These are phyloP conservation scores for Galleria mellonella DNA, from an alignment of 1,140 invertebrate genomes.

Conservation along the genomic window DNA sequence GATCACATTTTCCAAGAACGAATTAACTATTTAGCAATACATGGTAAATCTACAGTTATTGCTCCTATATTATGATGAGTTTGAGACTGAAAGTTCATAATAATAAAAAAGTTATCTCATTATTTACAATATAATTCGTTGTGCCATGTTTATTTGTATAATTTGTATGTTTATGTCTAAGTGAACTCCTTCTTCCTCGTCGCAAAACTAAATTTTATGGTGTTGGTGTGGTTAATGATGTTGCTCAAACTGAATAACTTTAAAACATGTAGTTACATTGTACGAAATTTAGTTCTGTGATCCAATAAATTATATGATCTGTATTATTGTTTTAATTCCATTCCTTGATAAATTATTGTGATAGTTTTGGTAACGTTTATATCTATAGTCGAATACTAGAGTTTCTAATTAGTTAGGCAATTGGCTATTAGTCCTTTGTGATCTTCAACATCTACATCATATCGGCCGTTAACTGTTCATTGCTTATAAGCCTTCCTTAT, in stretches of 20 bases:
- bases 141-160: constrained; percentile 7
- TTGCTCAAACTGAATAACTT: constrained; percentile 63
- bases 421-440: too few relatives aligned
- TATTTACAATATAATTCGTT: constrained; percentile 8
- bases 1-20: too few relatives aligned
- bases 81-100: constrained; percentile 13
- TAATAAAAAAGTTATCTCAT: constrained; percentile 6
- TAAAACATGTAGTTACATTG: constrained; percentile 52
- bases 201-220: constrained; percentile 25
- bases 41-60: too few relatives aligned
- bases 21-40: too few relatives aligned
- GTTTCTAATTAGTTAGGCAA: too few relatives aligned
- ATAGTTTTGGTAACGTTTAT: too few relatives aligned
- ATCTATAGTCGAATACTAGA: too few relatives aligned
- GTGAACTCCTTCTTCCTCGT: constrained; percentile 16
- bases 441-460: too few relatives aligned
- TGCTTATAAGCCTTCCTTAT: too few relatives aligned
- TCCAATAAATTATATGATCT: constrained; percentile 60
- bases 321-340: constrained; percentile 28
- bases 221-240: constrained; percentile 50
- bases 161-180: constrained; percentile 8
- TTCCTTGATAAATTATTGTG: too few relatives aligned
- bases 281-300: constrained; percentile 66
- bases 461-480: too few relatives aligned
- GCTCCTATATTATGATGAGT: not conserved